Percentiles rank a stretch among this genome's conserved stretches.
Evolutionary conservation across 2,797 vertebrate species (phyloP).

Genomic region (Heliangelus exortis): DNA sequence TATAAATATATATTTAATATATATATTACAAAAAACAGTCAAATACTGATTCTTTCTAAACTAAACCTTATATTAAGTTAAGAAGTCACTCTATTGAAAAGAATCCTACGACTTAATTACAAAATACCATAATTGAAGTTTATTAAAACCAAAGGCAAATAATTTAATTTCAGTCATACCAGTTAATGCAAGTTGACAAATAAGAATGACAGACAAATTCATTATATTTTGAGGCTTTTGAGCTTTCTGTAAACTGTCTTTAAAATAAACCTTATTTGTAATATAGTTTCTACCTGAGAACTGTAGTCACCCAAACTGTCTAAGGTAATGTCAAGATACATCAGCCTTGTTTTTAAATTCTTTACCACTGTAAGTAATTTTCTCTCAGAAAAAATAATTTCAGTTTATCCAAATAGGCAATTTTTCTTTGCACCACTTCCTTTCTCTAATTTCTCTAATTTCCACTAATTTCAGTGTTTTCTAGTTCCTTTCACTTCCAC

Average conservation of each 20-base stretch:
- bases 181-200: not conserved
- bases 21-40: not conserved
- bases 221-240: not conserved
- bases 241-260: not conserved
- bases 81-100: not conserved
- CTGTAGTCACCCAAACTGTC: not conserved
- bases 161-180: not conserved
- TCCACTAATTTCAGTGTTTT: not conserved
- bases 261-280: not conserved
- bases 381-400: not conserved
- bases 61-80: not conserved
- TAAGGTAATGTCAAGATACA: not conserved
- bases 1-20: no score
- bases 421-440: not conserved
- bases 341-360: not conserved
- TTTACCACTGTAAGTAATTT: not conserved
- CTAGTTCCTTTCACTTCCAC: not conserved
- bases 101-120: not conserved
- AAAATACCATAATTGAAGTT: not conserved
- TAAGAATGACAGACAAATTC: not conserved
- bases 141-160: not conserved
- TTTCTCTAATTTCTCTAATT: not conserved
- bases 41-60: not conserved
- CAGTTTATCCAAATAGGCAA: not conserved
- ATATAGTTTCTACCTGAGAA: not conserved